A percentile compares a stretch with the other conserved stretches of the same genome.
These are phyloP conservation scores for Tonatia bakeri DNA, from an alignment of 2,113 vertebrate genomes.

Conservation along the genomic window DNA sequence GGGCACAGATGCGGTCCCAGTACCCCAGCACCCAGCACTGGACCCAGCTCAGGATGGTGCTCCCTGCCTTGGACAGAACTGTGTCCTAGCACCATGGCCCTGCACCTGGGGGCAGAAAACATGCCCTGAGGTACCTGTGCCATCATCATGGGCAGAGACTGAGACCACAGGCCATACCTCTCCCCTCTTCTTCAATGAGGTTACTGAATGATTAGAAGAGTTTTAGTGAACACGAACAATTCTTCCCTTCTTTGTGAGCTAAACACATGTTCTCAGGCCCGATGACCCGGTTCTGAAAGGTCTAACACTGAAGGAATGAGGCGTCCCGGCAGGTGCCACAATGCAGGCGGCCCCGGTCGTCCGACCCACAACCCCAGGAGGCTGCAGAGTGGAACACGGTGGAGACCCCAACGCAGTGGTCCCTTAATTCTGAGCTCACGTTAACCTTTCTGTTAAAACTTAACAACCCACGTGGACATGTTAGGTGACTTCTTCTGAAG, in stretches of 20 bases:
- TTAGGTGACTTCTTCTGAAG: neutral
- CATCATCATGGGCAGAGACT: neutral
- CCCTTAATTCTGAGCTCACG: neutral
- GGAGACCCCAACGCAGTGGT: neutral
- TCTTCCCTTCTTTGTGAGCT: neutral
- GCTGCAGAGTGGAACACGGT: neutral
- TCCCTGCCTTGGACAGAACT: neutral
- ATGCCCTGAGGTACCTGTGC: neutral
- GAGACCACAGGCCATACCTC: neutral
- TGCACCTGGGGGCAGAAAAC: neutral
- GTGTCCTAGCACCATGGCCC: neutral
- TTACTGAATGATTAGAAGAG: neutral
- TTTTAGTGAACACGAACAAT: neutral
- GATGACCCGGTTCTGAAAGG: neutral
- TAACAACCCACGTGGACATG: neutral
- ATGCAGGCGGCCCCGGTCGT: neutral
- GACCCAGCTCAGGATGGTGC: neutral
- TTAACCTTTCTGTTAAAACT: neutral
- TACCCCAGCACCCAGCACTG: neutral
- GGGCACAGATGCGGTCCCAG: neutral
- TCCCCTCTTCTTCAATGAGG: neutral
- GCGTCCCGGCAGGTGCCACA: accelerated
- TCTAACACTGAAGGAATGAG: neutral
- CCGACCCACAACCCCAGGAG: neutral
- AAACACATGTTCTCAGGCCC: neutral